A percentile compares a stretch with the other conserved stretches of the same genome.
Conservation (phyloP, 1,140 invertebrate genomes). For the Drosophila lacertosa region DNA sequence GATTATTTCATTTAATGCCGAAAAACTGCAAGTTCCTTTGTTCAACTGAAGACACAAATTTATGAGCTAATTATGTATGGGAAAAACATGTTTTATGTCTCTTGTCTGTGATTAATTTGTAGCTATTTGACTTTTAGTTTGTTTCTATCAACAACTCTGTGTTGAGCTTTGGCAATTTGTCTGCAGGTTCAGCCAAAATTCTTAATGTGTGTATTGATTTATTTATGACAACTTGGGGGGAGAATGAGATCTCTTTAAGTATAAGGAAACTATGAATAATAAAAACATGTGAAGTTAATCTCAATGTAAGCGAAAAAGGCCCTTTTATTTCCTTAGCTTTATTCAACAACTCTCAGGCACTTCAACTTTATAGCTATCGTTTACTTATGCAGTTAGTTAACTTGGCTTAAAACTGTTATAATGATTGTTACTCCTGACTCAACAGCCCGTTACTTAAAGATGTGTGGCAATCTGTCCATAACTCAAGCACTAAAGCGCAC, state of each 20-base stretch:
- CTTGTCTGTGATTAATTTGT: slow-evolving; percentile 31
- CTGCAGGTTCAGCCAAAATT: not conserved
- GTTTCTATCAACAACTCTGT: slow-evolving; percentile 36
- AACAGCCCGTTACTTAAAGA: slow-evolving; percentile 44
- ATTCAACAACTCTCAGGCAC: slow-evolving; percentile 6
- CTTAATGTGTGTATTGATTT: slow-evolving; percentile 54
- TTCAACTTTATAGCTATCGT: slow-evolving; percentile 21
- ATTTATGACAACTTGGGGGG: slow-evolving; percentile 11
- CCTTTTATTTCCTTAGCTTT: slow-evolving; percentile 3
- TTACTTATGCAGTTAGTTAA: slow-evolving; percentile 28
- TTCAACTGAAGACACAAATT: slow-evolving; percentile 47
- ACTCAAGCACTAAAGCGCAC: slow-evolving; percentile 54
- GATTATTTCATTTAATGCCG: slow-evolving; percentile 59
- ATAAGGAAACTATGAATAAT: not conserved
- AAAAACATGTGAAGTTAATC: not conserved
- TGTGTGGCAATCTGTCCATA: slow-evolving; percentile 76
- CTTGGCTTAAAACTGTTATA: slow-evolving; percentile 9
- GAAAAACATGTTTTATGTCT: slow-evolving; percentile 69
- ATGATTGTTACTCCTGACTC: slow-evolving; percentile 18
- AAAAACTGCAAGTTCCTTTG: slow-evolving; percentile 39
- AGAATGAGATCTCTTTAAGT: not conserved
- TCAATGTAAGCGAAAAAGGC: not conserved
- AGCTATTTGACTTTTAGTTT: slow-evolving; percentile 36
- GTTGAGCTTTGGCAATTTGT: not conserved
- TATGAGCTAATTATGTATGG: slow-evolving; percentile 73